Base-by-base conservation (phyloP, 2,113 vertebrate species). In the Pomatorhinus ruficollis region DNA sequence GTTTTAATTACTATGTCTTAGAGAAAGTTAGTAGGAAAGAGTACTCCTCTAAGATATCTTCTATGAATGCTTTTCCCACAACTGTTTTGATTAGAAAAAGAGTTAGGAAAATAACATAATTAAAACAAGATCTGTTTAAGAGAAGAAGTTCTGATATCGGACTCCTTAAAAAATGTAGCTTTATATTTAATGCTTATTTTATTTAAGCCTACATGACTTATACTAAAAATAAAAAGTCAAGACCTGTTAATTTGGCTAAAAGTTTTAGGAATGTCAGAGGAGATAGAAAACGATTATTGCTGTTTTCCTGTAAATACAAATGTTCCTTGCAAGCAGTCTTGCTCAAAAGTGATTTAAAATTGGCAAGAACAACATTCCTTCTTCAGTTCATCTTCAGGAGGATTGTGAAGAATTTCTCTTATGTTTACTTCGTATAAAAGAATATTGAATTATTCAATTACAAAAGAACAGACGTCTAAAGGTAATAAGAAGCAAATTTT, bases 401-500 rank as follows among this genome's bases (percentile, higher is more conserved):
- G 96, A 96, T 93, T 93, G 71, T 80, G 42, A 96, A 92, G 89
- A 96, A 97, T 96, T 92, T 96, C 83, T 85, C 39, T 20, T 81
- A 16, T 95, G 80, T 84, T 95, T 95, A 66, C 91, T 89, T 92
- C 65, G 2, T 90, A 30, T 76, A 57, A 93, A 92, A 95, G 60
- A 84, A 88, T 77, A 95, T 90, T 95, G 93, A 87, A 94, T 81
- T 83, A 75, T 52, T 92, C 39, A 49, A 93, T 93, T 86, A 70
- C 71, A 81, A 77, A 90, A 90, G 42, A 59, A 59, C 50, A 89
- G 72, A 63, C 4, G 3, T 91, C 70, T 83, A 88, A 90, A 94
- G 57, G 54, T 90, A 96, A 87, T 91, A 93, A 94, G 70, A 83
- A 76, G 45, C 24, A 77, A 83, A 45, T 77, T 83, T 86, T 91